Percentiles rank a stretch among this genome's conserved stretches.
Conservation (phyloP, 2,888 invertebrate genomes). For the Ptycholaimellus sp. region DNA sequence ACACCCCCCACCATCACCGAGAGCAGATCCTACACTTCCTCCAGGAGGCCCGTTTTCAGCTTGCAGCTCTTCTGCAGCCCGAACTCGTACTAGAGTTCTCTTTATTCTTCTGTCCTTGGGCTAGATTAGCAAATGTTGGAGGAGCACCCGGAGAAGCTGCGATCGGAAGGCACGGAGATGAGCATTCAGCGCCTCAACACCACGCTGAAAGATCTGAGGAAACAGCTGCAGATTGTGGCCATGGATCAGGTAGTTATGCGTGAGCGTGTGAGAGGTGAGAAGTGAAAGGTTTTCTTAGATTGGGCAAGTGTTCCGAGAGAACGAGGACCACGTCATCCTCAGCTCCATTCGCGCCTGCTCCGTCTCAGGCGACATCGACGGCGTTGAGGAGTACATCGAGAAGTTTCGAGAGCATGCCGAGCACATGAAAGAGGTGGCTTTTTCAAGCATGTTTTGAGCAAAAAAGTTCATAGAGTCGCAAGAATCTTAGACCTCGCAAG, state of each 20-base stretch:
- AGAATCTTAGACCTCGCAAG: no score
- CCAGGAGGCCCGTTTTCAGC: conserved; percentile 66
- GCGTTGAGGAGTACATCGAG: conserved; percentile 72
- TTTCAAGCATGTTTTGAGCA: no score
- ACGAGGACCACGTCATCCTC: conserved; percentile 32
- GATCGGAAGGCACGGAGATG: conserved; percentile 16
- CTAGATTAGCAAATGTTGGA: no score
- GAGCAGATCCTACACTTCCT: conserved; percentile 67
- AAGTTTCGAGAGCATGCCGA: conserved; percentile 90
- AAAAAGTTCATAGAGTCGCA: no score
- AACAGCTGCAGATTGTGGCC: conserved; percentile 30
- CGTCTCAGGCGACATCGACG: conserved; percentile 53
- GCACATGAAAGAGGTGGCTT: conserved; percentile 94
- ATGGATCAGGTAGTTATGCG: conserved; percentile 33
- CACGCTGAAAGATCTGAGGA: conserved; percentile 20
- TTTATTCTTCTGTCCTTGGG: no score
- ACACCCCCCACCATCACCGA: conserved; percentile 84
- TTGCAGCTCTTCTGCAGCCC: conserved; percentile 56
- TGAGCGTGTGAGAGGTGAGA: no score
- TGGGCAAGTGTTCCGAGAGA: conserved; percentile 29
- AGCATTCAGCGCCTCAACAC: conserved; percentile 21
- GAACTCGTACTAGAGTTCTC: conserved; percentile 12
- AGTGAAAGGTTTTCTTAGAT: no score
- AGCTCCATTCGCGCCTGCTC: conserved; percentile 27
- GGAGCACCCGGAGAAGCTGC: conserved; percentile 10